Percentiles rank a stretch among this genome's conserved stretches.
phyloP scores from a whole-genome alignment of 2,888 invertebrate genomes.

The Loripinus fragilis region DNA sequence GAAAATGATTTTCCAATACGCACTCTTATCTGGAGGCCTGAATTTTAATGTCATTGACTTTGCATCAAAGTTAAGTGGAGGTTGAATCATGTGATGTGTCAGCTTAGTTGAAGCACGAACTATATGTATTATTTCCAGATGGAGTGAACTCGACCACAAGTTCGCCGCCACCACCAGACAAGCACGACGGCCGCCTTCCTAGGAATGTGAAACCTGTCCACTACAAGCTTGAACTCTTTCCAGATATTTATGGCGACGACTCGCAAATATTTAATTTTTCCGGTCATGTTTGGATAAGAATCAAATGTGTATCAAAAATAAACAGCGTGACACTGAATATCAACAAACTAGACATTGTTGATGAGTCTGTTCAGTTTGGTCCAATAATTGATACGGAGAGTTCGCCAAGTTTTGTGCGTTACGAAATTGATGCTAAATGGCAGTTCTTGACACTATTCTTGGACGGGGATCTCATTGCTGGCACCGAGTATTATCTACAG shows the following conservation, averaged over 20 bases:
- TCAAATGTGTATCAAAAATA: conserved; percentile 80
- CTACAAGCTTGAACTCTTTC: conserved; percentile 70
- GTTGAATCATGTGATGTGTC: too few species aligned
- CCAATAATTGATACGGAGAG: background rate
- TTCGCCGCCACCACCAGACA: background rate
- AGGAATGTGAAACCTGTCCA: conserved; percentile 59
- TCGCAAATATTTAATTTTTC: conserved; percentile 61
- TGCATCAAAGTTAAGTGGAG: too few species aligned
- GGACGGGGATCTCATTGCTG: conserved; percentile 86
- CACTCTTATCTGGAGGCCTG: too few species aligned
- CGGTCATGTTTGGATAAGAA: conserved; percentile 60
- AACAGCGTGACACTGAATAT: conserved; percentile 90
- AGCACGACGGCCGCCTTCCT: conserved; percentile 58
- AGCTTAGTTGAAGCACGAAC: too few species aligned
- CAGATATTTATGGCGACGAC: conserved; percentile 67
- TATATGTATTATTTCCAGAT: background rate
- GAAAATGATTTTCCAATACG: too few species aligned
- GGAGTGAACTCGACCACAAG: background rate
- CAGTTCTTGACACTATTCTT: conserved; percentile 85
- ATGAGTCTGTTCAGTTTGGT: conserved; percentile 17
- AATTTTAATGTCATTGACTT: too few species aligned
- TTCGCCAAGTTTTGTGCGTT: background rate
- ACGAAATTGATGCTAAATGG: conserved; percentile 51
- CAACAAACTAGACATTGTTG: conserved; percentile 87
- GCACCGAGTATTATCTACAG: conserved; percentile 87